Base-by-base conservation (phyloP, 1,140 invertebrate species). In the Dreissena rostriformis region DNA sequence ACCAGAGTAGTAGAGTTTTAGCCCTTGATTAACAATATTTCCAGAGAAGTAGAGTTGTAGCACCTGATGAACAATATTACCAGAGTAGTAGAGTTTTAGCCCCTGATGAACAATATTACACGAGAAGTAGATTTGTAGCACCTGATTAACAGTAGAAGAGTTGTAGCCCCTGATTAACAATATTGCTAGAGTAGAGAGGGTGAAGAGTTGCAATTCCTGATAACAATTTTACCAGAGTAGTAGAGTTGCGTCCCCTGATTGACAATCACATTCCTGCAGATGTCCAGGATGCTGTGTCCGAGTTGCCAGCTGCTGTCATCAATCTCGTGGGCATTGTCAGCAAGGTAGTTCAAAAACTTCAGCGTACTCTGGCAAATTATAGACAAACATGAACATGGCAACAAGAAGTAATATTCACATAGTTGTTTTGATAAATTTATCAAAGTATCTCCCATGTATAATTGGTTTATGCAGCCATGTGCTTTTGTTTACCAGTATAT, bases 271-370 rank as follows among this genome's bases (percentile, higher is more conserved):
- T 88, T 90, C 52, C 87, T 86, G 77, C 88, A 87, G 12, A 90
- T 86, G 24, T 88, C 76, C 19, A 91, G 77, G 11, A 91, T 85
- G 51, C 76, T 85, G 80, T 86, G 89, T 11, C 90, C 90, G 12
- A 90, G 73, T 28, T 74, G 78, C 90, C 90, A 91, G 28, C 86
- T 86, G 26, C 90, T 87, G 49, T 85, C 77, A 71, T 86, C 87
- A 53, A 85, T 74, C 26, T 66, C 39, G 8, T 65, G 24, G 6
- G 88, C 85, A 86, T 85, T 86, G 10, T 87, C 61, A 24, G 85
- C 84, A 17, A 91, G 29, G 61, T 87, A 81, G 22, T 80, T 71
- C 66, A 91, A 52, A 73, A 88, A 91, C 57, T 85, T 86, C 22
- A 91, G 24, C 12, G 89, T 90, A 1, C 76, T 80, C 89, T 91